Percentiles rank a stretch among this genome's conserved stretches.
Evolutionary conservation across 2,888 invertebrate genomes (phyloP).

Genomic region (Drosophila cracens): DNA sequence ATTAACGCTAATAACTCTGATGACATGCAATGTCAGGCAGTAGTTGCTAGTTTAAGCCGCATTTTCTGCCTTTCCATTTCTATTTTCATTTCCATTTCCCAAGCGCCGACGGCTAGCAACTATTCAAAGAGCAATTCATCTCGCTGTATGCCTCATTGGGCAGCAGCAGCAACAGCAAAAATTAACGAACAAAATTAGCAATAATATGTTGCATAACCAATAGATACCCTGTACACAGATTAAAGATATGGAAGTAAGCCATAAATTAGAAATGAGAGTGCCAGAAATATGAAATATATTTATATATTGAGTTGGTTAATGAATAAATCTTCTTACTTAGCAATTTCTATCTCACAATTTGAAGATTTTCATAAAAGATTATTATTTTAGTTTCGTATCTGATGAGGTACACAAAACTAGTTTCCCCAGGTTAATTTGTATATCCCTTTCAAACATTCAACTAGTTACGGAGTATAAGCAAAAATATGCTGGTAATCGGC

Average conservation of each 20-base stretch:
- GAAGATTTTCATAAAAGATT: neutral
- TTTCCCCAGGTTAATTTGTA: neutral
- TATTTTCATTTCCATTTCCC: neutral
- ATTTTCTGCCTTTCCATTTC: neutral
- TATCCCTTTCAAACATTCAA: neutral
- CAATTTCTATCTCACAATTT: neutral
- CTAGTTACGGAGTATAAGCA: neutral
- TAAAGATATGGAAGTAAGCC: neutral
- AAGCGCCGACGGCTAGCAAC: constrained; percentile 21
- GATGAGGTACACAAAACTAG: neutral
- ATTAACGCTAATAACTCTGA: constrained; percentile 68
- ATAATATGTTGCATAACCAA: neutral
- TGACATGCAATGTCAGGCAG: constrained; percentile 64
- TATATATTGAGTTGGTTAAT: neutral
- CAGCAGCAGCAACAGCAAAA: constrained; percentile 29
- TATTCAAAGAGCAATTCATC: constrained; percentile 62
- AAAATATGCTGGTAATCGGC: constrained; percentile 71
- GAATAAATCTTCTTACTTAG: neutral
- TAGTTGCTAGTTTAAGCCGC: constrained; percentile 11
- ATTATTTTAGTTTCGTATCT: neutral
- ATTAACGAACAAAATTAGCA: neutral
- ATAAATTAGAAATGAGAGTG: neutral
- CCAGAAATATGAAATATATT: neutral
- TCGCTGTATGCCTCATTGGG: constrained; percentile 52
- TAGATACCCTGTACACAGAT: neutral